Evolutionary conservation across 2,797 vertebrate genomes (phyloP).

Genomic region (Pelobates cultripes): DNA sequence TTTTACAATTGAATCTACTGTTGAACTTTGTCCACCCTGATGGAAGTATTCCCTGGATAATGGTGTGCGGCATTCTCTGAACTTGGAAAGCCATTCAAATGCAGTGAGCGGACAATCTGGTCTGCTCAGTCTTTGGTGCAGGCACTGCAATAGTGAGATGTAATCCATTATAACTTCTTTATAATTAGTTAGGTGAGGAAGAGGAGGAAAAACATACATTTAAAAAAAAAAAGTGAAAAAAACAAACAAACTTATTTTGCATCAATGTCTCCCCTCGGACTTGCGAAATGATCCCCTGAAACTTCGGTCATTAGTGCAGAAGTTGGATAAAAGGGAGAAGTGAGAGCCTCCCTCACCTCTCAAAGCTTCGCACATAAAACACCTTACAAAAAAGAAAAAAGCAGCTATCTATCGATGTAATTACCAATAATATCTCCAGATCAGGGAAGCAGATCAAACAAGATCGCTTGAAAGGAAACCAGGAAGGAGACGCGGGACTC

Average conservation of each 20-base stretch:
- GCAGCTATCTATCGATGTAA: conserved; percentile 60
- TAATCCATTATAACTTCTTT: no score
- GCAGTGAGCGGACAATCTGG: no score
- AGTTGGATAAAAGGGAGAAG: conserved; percentile 22
- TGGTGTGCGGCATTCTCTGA: no score
- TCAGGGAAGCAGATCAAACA: conserved; percentile 65
- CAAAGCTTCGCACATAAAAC: conserved; percentile 29
- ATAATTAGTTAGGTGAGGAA: no score
- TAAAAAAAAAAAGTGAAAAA: neutral
- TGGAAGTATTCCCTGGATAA: no score
- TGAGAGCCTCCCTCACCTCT: conserved; percentile 20
- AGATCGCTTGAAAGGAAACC: conserved; percentile 56
- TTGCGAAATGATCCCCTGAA: conserved; percentile 4
- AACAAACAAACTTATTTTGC: neutral
- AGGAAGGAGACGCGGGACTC: conserved; percentile 7
- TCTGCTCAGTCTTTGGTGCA: no score
- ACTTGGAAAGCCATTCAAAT: no score
- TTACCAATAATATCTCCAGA: conserved; percentile 63
- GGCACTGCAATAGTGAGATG: no score
- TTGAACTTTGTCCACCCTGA: no score
- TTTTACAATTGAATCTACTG: no score
- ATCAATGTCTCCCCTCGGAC: neutral
- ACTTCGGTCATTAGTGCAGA: conserved; percentile 9
- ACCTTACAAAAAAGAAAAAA: conserved; percentile 20
- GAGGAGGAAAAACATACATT: neutral